Base-by-base conservation (phyloP, 2,888 invertebrate genomes). In the Caenorhabditis doughertyi region DNA sequence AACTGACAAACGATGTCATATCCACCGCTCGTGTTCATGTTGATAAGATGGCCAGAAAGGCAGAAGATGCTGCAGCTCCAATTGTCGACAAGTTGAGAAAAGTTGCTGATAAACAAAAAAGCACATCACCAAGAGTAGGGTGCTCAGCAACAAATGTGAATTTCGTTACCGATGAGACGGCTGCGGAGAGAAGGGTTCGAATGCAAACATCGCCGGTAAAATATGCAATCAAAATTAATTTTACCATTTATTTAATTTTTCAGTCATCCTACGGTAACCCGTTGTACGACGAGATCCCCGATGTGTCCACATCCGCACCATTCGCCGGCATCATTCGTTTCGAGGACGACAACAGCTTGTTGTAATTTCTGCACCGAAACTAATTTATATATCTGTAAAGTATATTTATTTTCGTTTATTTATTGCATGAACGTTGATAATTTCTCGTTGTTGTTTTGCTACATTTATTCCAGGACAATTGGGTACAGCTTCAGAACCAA, bases 181-280 rank as follows among this genome's bases (percentile, higher is more conserved):
- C 56, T 53, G 65, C 55, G 2, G 72, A 72, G 44, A 49, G 58
- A 47, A 51, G 81, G 27, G 47, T 49, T 44, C 65, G 58, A 3
- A 47, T 81, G 62, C 35, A 71, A 13, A 49, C 27, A 21, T 82
- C 82, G n/a, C 82, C 82, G 67, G 81, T 82, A 18, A 71, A 44
- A n/a, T 13, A 49, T 9, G 21, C 4, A 9, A 39, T 58, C 7
- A 42, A 64, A 13, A 55, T 9, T 32, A 47, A 47, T 4, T 39
- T 39, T 5, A 39, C 3, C 11, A 16, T 18, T 47, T n/a, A n/a
- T n/a, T n/a, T n/a, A 9, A 16, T 21, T 27, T 70, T 80, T 42
- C 79, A 83, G 83, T 29, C 65, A 13, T 79, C 79, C 1, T 83
- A 79, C 53, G 65, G 56, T 21, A 83, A 83, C 23, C 83, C 83